Evolutionary conservation across 2,113 vertebrate genomes (phyloP).

Genomic region (Pelecanus crispus): DNA sequence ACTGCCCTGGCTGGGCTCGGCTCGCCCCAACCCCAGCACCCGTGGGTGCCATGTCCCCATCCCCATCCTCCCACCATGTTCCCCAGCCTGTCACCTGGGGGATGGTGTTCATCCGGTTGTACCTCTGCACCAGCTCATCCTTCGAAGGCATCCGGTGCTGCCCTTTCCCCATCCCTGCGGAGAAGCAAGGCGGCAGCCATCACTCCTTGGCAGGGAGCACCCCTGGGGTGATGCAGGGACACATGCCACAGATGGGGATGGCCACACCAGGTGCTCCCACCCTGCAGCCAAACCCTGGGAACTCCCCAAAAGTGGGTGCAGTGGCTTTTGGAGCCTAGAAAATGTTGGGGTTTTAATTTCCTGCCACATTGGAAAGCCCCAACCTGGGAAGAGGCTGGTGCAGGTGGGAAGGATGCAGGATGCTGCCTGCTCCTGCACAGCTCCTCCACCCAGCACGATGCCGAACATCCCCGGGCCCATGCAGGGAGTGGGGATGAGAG

Average conservation of each 20-base stretch:
- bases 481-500: neutral
- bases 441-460: accelerated
- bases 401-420: neutral
- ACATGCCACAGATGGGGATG: neutral
- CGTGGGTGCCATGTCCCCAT: accelerated
- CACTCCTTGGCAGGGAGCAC: neutral
- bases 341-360: neutral
- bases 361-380: neutral
- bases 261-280: neutral
- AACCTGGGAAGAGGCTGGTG: neutral
- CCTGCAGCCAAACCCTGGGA: neutral
- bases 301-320: accelerated
- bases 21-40: neutral
- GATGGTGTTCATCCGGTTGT: conserved; percentile 98
- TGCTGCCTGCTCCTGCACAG: accelerated
- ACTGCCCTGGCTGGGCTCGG: neutral
- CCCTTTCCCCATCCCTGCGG: conserved; percentile 97
- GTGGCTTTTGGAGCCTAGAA: neutral
- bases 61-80: accelerated
- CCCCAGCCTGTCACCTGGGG: conserved; percentile 80
- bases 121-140: conserved; percentile 96
- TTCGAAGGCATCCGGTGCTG: conserved; percentile 99
- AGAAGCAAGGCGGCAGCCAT: neutral
- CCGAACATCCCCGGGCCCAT: accelerated
- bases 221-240: accelerated